Evolutionary conservation across 2,797 vertebrate species (phyloP), one percentile per base, ranked within the genome.

Genomic region (Hyperoplus immaculatus): DNA sequence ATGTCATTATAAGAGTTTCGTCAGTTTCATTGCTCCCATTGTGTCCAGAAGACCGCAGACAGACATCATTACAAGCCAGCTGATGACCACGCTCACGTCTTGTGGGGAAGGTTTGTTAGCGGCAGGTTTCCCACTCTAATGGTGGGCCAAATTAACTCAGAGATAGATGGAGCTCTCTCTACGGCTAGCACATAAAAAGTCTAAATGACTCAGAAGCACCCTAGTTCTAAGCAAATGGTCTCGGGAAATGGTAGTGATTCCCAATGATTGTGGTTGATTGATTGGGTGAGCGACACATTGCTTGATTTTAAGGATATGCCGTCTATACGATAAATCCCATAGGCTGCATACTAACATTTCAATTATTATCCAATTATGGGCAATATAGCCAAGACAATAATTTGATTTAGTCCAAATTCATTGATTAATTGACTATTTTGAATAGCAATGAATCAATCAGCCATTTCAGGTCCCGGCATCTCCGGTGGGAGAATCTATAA

Each of bases 191-290:
- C 65, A 86, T 64, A 72, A 82, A 79, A 82, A 56, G 57, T 46
- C 69, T 87, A 87, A 90, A 81, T 77, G 77, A 73, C 69, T 82
- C 83, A 49, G 66, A 81, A n/a, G 75, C 56, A 57, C 11, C 54
- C 13, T 3, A 14, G 72, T 74, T 71, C 29, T 67, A 41, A 69
- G 55, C 47, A 36, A 8, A 56, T 13, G 66, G 54, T 60, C 39
- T 41, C 12, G 18, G 3, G 41, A 72, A 64, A 68, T 13, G 3
- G 21, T 3, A 8, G 12, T 1, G 14, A 67, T 15, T 59, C 16
- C 18, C 56, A 8, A 12, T 1, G 21, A 42, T 42, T 42, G 6
- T 39, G 41, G 29, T 29, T 29, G 29, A 29, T 62, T 11, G 55
- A 79, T 50, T 61, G 72, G 39, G 43, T 43, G 57, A 45, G 8